phyloP scores from a whole-genome alignment of 2,113 vertebrate species.

The Zapornia atra region DNA sequence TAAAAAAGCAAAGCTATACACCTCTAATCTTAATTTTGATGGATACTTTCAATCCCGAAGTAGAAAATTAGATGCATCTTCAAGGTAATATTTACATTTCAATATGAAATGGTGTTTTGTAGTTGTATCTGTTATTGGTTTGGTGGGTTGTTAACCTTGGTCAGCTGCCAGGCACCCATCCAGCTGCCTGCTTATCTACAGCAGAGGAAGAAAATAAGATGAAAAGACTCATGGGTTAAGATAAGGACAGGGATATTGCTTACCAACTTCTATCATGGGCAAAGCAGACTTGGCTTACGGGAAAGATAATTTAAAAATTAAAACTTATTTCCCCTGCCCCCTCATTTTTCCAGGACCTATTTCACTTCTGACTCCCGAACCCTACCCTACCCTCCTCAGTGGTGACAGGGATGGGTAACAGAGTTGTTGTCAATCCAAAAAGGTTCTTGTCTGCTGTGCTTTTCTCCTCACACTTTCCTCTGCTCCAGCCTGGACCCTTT shows the following conservation, averaged over 20 bases:
- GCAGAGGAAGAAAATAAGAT: neutral
- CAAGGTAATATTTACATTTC: neutral
- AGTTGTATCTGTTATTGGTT: neutral
- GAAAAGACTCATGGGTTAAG: neutral
- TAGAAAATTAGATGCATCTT: constrained; percentile 11
- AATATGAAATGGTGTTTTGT: neutral
- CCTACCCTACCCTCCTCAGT: accelerated
- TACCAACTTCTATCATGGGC: neutral
- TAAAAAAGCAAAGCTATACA: neutral
- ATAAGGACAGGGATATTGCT: neutral
- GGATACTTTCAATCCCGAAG: constrained; percentile 28
- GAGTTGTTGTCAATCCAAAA: neutral
- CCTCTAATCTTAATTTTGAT: constrained; percentile 25
- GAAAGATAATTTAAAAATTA: neutral
- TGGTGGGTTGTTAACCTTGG: neutral
- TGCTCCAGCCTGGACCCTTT: neutral
- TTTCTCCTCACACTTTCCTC: neutral
- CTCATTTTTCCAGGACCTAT: neutral
- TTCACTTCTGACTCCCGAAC: neutral
- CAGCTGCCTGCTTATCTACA: neutral
- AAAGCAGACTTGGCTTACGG: neutral
- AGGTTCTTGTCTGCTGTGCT: neutral
- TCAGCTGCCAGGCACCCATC: neutral
- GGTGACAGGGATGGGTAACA: accelerated
- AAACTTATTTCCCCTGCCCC: neutral